These are phyloP conservation scores for Crenichthys baileyi DNA, from an alignment of 2,797 vertebrate species.

Conservation along the genomic window DNA sequence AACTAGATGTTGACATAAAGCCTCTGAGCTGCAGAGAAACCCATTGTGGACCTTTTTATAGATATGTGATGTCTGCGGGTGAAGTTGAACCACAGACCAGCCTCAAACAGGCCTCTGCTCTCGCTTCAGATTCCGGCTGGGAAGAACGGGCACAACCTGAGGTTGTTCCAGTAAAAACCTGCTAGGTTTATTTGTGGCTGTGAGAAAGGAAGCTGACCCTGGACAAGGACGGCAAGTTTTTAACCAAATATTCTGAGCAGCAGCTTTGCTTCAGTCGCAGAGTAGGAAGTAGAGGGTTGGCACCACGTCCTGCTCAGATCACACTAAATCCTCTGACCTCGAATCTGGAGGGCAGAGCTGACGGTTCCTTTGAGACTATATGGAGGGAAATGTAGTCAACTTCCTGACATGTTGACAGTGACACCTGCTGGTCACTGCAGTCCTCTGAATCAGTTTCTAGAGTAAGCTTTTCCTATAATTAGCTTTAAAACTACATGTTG, in stretches of 20 bases:
- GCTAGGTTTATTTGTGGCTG: constrained; percentile 44
- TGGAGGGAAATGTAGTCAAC: neutral
- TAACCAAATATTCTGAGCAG: constrained; percentile 29
- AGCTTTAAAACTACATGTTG: neutral
- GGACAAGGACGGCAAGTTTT: constrained; percentile 26
- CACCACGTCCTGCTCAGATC: constrained; percentile 58
- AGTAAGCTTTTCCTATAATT: constrained; percentile 15
- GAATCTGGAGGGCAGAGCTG: constrained; percentile 10
- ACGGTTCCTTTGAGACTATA: constrained; percentile 14
- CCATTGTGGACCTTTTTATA: neutral
- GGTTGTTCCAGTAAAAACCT: constrained; percentile 62
- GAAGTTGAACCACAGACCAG: constrained; percentile 11
- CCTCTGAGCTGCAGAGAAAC: constrained; percentile 13
- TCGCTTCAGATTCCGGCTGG: constrained; percentile 19
- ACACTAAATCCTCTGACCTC: constrained; percentile 1
- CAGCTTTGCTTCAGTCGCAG: constrained; percentile 36
- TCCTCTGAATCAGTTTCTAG: neutral
- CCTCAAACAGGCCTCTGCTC: constrained; percentile 23
- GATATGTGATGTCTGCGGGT: constrained; percentile 48
- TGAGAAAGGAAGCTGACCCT: constrained; percentile 22
- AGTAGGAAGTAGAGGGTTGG: constrained; percentile 65
- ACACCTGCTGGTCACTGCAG: constrained; percentile 27
- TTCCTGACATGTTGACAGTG: neutral
- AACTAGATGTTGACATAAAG: neutral
- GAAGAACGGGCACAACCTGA: constrained; percentile 23